phyloP scores from a whole-genome alignment of 1,140 invertebrate species.

The Drosophila sp. region DNA sequence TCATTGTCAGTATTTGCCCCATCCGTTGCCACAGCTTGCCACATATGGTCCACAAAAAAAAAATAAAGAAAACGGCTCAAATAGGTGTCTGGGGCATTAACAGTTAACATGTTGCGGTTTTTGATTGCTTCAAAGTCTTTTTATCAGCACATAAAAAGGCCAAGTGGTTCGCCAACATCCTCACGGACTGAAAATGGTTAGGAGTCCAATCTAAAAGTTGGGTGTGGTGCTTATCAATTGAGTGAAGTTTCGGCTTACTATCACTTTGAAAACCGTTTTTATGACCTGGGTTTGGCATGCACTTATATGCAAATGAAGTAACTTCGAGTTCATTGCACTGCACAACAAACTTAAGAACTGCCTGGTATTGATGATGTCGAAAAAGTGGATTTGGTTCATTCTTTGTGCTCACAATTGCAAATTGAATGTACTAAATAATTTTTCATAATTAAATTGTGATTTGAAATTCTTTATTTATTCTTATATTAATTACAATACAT shows the following conservation, averaged over 20 bases:
- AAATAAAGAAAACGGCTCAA: conserved; percentile 55
- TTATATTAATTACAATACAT: too few species aligned
- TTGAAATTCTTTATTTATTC: too few species aligned
- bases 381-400: too few species aligned
- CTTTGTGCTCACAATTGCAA: neutral
- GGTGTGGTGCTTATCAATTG: conserved; percentile 33
- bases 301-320: conserved; percentile 38
- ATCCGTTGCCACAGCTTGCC: neutral
- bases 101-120: conserved; percentile 81
- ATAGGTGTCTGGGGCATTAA: conserved; percentile 81
- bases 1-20: conserved; percentile 36
- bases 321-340: conserved; percentile 29
- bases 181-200: neutral
- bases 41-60: conserved; percentile 31
- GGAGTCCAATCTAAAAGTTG: conserved; percentile 28
- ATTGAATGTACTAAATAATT: too few species aligned
- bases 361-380: neutral
- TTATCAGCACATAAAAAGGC: conserved; percentile 71
- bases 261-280: conserved; percentile 46
- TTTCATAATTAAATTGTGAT: too few species aligned
- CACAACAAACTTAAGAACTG: neutral
- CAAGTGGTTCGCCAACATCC: conserved; percentile 15
- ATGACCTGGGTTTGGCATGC: conserved; percentile 31
- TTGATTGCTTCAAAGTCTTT: conserved; percentile 73
- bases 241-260: conserved; percentile 27